Evolutionary conservation across 2,797 vertebrate species (phyloP).

Genomic region (Sorex maritimensis): DNA sequence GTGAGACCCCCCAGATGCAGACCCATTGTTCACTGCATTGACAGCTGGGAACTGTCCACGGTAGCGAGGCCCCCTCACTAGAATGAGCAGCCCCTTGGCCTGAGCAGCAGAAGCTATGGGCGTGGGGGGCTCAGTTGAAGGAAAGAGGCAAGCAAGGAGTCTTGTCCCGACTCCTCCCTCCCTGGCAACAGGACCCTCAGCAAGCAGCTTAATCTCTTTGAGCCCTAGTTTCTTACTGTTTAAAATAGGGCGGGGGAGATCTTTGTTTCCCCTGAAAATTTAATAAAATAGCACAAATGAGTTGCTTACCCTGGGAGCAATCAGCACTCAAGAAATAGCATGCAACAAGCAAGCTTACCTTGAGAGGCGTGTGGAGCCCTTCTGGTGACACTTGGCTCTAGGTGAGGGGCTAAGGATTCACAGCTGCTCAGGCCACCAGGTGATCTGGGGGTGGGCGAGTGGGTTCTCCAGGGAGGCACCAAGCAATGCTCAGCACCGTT

Average conservation of each 20-base stretch:
- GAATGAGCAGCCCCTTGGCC: neutral
- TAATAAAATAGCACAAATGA: conserved; percentile 22
- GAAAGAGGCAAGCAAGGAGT: neutral
- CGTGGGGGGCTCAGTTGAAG: neutral
- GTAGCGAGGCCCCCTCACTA: neutral
- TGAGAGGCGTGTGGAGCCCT: neutral
- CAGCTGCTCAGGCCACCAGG: no score
- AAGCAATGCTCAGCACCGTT: no score
- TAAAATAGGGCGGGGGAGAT: neutral
- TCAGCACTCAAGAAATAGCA: neutral
- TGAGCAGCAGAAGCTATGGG: neutral
- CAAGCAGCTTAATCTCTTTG: neutral
- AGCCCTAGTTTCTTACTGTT: conserved; percentile 21
- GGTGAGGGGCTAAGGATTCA: no score
- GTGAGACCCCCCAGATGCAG: neutral
- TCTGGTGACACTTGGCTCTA: neutral
- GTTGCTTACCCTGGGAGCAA: neutral
- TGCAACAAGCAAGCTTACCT: neutral
- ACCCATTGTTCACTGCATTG: neutral
- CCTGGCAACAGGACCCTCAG: neutral
- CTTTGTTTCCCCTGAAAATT: conserved; percentile 23
- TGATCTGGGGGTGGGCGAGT: no score
- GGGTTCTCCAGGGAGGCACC: no score
- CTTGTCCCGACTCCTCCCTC: neutral
- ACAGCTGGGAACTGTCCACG: neutral